A percentile compares a stretch with the other conserved stretches of the same genome.
phyloP scores from a whole-genome alignment of 2,113 vertebrate species.

The Hymenochirus boettgeri region DNA sequence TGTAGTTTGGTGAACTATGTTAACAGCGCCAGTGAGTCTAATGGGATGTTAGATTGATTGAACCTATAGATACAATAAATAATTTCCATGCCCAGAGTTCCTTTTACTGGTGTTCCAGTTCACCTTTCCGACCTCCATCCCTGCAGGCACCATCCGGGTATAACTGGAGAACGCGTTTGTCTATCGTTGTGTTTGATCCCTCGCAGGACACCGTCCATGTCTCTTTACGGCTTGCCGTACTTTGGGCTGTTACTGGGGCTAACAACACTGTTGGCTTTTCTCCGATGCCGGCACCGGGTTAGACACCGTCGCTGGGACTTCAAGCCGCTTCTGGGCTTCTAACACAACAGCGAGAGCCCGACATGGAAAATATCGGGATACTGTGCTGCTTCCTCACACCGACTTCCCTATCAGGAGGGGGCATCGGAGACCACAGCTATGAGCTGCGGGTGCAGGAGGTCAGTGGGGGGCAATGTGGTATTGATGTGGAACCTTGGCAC shows the following conservation, averaged over 20 bases:
- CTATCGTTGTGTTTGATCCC: no score
- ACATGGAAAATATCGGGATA: slow-evolving; percentile 63
- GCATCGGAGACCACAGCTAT: slow-evolving; percentile 67
- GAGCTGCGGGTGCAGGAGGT: slow-evolving; percentile 86
- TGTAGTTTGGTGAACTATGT: no score
- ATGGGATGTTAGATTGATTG: no score
- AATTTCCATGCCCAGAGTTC: no score
- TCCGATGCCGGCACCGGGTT: neutral
- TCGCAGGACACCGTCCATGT: fast-evolving
- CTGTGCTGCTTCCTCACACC: slow-evolving; percentile 79
- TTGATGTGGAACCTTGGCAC: no score
- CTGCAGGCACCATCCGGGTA: no score
- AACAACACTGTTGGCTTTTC: neutral
- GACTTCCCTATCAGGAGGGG: slow-evolving; percentile 77
- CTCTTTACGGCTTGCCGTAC: slow-evolving; percentile 7
- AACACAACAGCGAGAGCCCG: slow-evolving; percentile 48
- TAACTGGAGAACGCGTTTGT: no score
- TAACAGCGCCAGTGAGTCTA: no score
- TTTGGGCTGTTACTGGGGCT: neutral
- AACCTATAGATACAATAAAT: no score
- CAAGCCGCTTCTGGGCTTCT: slow-evolving; percentile 40
- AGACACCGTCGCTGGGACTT: neutral
- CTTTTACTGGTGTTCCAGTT: no score
- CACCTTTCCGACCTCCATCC: no score
- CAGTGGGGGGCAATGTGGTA: neutral